These are phyloP conservation scores for Bombyx huttoni DNA, from an alignment of 2,888 invertebrate species.

Conservation along the genomic window DNA sequence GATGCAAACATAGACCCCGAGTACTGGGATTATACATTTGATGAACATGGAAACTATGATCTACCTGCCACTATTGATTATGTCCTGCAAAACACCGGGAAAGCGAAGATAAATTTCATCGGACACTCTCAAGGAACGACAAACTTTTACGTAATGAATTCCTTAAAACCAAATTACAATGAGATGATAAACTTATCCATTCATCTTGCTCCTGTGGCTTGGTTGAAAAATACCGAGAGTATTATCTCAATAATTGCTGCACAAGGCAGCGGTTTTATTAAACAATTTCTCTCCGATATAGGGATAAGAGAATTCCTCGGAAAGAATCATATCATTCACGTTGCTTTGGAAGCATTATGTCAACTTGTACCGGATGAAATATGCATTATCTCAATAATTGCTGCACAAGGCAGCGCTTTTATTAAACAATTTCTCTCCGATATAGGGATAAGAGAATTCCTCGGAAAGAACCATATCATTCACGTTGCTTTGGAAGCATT, in stretches of 20 bases:
- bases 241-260: conserved; percentile 25
- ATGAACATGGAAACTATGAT: conserved; percentile 80
- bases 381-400: conserved; percentile 24
- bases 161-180: conserved; percentile 71
- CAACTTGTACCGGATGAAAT: conserved; percentile 44
- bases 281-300: conserved; percentile 34
- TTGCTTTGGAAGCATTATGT: conserved; percentile 39
- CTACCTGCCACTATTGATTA: conserved; percentile 74
- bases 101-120: conserved; percentile 72
- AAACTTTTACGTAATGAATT: conserved; percentile 66
- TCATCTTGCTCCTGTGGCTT: conserved; percentile 59
- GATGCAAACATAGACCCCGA: conserved; percentile 38
- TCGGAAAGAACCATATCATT: conserved; percentile 66
- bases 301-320: conserved; percentile 77
- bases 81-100: conserved; percentile 48
- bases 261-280: conserved; percentile 18
- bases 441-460: conserved; percentile 74
- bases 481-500: conserved; percentile 39
- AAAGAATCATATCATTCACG: conserved; percentile 48
- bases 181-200: conserved; percentile 66
- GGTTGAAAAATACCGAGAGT: conserved; percentile 55
- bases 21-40: conserved; percentile 75
- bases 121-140: conserved; percentile 82
- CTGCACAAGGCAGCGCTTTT: conserved; percentile 16
- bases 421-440: conserved; percentile 31